These are phyloP conservation scores for Drosophila pachea DNA, from an alignment of 1,140 invertebrate genomes.

Conservation along the genomic window DNA sequence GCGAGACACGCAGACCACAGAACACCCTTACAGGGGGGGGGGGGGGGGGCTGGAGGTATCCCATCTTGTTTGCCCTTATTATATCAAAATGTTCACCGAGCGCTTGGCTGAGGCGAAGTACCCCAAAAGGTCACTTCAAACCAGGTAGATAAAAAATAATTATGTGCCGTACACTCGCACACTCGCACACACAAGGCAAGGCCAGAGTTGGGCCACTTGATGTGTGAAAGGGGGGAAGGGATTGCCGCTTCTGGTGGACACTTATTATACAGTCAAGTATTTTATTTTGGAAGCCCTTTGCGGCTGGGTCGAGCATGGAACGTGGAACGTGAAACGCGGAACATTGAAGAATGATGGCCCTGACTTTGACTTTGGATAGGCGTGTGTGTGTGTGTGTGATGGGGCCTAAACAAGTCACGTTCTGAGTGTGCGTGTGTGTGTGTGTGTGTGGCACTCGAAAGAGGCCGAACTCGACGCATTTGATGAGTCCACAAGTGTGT, in stretches of 20 bases:
- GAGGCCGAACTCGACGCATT: too few relatives aligned
- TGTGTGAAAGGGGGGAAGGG: conserved; percentile 4
- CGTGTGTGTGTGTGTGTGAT: conserved; percentile 8
- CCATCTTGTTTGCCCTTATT: too few relatives aligned
- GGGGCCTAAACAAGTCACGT: conserved; percentile 59
- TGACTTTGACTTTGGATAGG: conserved; percentile 63
- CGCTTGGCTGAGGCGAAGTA: too few relatives aligned
- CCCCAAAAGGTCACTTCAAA: too few relatives aligned
- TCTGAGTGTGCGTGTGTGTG: conserved; percentile 27
- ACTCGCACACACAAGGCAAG: conserved; percentile 2
- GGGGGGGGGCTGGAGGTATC: too few relatives aligned
- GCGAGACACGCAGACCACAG: too few relatives aligned
- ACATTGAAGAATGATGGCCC: conserved; percentile 40
- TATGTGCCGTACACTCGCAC: too few relatives aligned
- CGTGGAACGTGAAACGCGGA: too few relatives aligned
- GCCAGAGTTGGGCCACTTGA: conserved; percentile 31
- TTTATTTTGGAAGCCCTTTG: conserved; percentile 41
- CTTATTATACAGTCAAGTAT: conserved; percentile 21
- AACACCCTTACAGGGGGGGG: too few relatives aligned
- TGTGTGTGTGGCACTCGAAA: conserved; percentile 16
- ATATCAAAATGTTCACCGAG: too few relatives aligned
- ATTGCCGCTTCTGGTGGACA: background rate
- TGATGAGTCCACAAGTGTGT: conserved; percentile 23
- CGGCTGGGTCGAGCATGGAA: too few relatives aligned
- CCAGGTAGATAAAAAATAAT: too few relatives aligned